Evolutionary conservation across 2,888 invertebrate species (phyloP).

Genomic region (Dryococelus australis): DNA sequence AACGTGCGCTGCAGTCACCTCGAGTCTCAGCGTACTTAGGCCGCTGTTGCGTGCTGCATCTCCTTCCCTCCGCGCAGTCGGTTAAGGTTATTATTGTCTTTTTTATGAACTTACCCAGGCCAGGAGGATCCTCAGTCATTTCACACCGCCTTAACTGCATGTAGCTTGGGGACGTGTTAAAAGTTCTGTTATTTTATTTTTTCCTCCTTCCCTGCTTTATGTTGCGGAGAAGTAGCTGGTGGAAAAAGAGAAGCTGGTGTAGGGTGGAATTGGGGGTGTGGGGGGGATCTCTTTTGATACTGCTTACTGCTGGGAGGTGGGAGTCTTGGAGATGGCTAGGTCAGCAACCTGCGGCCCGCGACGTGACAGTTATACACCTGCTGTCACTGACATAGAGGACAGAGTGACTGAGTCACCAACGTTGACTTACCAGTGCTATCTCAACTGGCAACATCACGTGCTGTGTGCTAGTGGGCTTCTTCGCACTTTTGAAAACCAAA

Average conservation of each 20-base stretch:
- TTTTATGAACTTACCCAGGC: neutral
- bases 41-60: neutral
- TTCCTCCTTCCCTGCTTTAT: neutral
- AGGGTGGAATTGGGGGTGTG: neutral
- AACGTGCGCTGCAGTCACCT: too few relatives aligned
- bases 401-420: too few relatives aligned
- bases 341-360: neutral
- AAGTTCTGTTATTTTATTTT: slow-evolving; percentile 1
- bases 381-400: too few relatives aligned
- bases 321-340: neutral
- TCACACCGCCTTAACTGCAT: slow-evolving; percentile 16
- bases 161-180: neutral
- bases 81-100: neutral
- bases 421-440: too few relatives aligned
- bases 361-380: too few relatives aligned
- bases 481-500: too few relatives aligned
- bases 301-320: neutral
- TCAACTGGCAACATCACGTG: too few relatives aligned
- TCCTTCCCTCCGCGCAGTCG: neutral
- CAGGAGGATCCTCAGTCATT: slow-evolving; percentile 1
- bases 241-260: too few relatives aligned
- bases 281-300: neutral
- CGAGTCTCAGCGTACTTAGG: neutral
- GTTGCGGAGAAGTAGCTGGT: neutral
- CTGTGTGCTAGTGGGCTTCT: too few relatives aligned